Conservation (phyloP, 2,113 vertebrate species). For the Hippotragus niger region DNA sequence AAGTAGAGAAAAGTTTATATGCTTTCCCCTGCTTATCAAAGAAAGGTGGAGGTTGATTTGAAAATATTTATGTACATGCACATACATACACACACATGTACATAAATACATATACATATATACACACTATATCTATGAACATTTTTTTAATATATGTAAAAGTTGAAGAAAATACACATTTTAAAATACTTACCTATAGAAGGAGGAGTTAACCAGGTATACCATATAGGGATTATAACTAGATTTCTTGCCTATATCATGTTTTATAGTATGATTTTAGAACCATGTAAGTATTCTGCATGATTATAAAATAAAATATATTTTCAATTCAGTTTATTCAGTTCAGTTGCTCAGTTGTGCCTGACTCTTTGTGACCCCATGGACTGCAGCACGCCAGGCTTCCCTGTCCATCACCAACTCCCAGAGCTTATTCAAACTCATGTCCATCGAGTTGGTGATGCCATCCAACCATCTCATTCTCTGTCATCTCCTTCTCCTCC, state of each 20-base stretch:
- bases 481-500: background rate
- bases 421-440: background rate
- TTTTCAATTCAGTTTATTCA: background rate
- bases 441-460: background rate
- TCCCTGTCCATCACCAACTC: background rate
- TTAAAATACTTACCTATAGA: background rate
- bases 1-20: background rate
- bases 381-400: background rate
- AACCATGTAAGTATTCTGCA: background rate
- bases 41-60: background rate
- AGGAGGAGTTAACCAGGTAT: background rate
- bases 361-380: background rate
- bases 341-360: background rate
- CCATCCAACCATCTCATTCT: background rate
- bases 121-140: background rate
- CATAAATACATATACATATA: background rate
- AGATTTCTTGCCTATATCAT: background rate
- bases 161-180: background rate
- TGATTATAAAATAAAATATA: background rate
- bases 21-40: background rate
- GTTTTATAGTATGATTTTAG: background rate
- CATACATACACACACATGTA: background rate
- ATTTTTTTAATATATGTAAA: slow-evolving; percentile 26
- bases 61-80: background rate
- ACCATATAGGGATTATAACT: background rate